These are phyloP conservation scores for Rhinoraja longicauda DNA, from an alignment of 2,797 vertebrate genomes.

Conservation along the genomic window DNA sequence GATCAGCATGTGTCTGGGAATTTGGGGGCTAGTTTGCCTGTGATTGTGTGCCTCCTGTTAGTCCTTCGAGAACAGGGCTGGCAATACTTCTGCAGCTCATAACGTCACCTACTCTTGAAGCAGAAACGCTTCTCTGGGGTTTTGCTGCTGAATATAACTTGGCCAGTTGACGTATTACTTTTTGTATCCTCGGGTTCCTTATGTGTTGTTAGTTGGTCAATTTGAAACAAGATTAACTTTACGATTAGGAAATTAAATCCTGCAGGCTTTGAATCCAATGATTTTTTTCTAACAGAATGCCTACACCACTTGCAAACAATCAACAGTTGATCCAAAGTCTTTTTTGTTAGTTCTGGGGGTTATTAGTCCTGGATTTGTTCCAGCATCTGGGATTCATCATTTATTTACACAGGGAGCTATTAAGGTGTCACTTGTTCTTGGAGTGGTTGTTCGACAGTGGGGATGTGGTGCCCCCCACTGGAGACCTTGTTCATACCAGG, in stretches of 20 bases:
- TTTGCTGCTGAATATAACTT: not conserved
- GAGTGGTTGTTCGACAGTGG: not conserved
- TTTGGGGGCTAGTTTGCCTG: too few species aligned
- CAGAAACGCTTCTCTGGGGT: not conserved
- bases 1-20: too few species aligned
- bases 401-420: not conserved
- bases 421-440: not conserved
- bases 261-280: not conserved
- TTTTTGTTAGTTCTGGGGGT: not conserved
- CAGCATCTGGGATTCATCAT: constrained; percentile 14
- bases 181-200: not conserved
- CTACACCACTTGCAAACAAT: not conserved
- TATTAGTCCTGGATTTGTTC: constrained; percentile 1
- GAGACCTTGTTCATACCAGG: not conserved
- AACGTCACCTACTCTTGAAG: not conserved
- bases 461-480: constrained; percentile 15
- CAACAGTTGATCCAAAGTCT: not conserved
- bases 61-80: not conserved
- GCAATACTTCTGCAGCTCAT: not conserved
- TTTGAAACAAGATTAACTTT: not conserved
- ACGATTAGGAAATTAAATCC: not conserved
- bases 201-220: not conserved
- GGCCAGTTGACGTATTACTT: not conserved
- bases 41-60: not conserved
- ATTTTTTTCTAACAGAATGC: not conserved